Evolutionary conservation across 2,113 vertebrate species (phyloP).

Genomic region (Charina bottae): DNA sequence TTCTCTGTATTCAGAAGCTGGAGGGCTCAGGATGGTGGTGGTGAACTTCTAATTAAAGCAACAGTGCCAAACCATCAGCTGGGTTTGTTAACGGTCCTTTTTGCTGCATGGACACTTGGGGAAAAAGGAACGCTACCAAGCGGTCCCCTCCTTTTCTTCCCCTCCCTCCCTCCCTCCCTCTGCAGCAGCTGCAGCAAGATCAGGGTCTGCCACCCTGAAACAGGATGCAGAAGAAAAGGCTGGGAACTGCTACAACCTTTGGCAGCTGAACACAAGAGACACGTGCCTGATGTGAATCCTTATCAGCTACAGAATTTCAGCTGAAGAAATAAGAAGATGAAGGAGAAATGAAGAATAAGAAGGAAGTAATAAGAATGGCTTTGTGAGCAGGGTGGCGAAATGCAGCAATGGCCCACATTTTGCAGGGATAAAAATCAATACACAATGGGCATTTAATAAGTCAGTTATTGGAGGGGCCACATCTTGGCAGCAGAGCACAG

Average conservation of each 20-base stretch:
- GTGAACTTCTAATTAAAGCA: conserved; percentile 60
- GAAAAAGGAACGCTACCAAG: conserved; percentile 18
- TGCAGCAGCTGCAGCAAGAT: conserved; percentile 31
- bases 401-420: neutral
- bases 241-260: neutral
- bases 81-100: conserved; percentile 40
- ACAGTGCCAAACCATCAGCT: conserved; percentile 50
- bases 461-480: neutral
- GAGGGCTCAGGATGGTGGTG: conserved; percentile 8
- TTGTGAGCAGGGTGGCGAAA: neutral
- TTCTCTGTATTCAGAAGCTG: conserved; percentile 42
- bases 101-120: conserved; percentile 33
- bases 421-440: neutral
- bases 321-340: neutral
- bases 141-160: neutral
- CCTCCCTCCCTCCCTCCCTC: neutral
- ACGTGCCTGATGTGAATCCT: neutral
- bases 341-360: neutral
- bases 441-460: neutral
- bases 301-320: neutral
- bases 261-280: neutral
- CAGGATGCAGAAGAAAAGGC: conserved; percentile 24
- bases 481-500: neutral
- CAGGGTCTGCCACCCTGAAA: conserved; percentile 1
- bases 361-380: neutral